Evolutionary conservation across 2,888 invertebrate genomes (phyloP).

Genomic region (Mythimna lalbum): DNA sequence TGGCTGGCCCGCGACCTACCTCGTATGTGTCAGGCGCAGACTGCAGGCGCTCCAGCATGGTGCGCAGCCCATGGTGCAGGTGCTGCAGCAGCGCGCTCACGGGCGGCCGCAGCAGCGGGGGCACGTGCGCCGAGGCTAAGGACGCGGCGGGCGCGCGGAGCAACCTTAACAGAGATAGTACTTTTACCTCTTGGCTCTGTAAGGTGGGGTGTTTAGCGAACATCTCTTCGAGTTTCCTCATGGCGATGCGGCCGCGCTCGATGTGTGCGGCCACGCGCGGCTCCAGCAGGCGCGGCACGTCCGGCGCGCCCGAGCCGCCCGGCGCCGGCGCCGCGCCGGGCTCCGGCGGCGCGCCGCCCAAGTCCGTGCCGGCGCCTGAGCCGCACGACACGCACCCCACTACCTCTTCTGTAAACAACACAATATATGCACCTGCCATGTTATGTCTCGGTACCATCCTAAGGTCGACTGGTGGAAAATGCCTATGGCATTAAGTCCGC

Average conservation of each 20-base stretch:
- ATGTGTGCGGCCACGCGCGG: slow-evolving; percentile 94
- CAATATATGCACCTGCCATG: too few species aligned
- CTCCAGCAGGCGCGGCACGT: slow-evolving; percentile 86
- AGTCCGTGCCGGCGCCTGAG: slow-evolving; percentile 1
- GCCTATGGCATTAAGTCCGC: too few species aligned
- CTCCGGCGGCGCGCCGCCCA: background rate
- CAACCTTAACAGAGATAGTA: slow-evolving; percentile 46
- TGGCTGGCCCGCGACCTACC: slow-evolving; percentile 43
- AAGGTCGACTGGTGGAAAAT: too few species aligned
- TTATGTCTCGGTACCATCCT: too few species aligned
- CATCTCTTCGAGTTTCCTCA: slow-evolving; percentile 94
- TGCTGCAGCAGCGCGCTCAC: slow-evolving; percentile 10
- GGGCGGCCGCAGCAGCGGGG: slow-evolving; percentile 32
- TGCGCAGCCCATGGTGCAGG: background rate
- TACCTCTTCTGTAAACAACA: slow-evolving; percentile 7
- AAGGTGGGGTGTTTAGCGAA: slow-evolving; percentile 94
- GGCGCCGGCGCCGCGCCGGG: background rate
- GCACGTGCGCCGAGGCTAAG: background rate
- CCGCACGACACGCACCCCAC: slow-evolving; percentile 29
- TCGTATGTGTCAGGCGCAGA: slow-evolving; percentile 34
- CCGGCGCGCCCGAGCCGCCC: slow-evolving; percentile 14
- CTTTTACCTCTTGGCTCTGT: slow-evolving; percentile 92
- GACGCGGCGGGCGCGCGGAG: slow-evolving; percentile 17
- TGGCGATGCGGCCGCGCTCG: slow-evolving; percentile 94
- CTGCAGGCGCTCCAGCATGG: slow-evolving; percentile 8